Percentiles rank a stretch among this genome's conserved stretches.
Evolutionary conservation across 2,113 vertebrate genomes (phyloP).

Genomic region (Phoenicopterus ruber): DNA sequence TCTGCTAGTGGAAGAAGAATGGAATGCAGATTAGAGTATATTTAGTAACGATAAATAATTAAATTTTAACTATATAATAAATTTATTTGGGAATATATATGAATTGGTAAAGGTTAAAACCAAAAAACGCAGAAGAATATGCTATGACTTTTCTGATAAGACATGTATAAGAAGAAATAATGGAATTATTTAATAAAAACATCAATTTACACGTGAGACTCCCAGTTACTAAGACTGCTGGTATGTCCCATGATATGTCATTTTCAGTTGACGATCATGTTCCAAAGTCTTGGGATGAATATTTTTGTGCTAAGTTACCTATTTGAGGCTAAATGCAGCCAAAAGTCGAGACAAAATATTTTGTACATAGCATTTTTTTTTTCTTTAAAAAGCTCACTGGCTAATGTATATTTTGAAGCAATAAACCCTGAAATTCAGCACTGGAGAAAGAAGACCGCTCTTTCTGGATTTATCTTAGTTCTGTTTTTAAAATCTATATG

Average conservation of each 20-base stretch:
- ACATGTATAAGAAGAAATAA: background rate
- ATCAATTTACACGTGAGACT: background rate
- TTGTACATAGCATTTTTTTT: background rate
- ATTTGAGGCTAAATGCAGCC: background rate
- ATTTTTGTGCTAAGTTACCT: background rate
- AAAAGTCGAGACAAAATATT: background rate
- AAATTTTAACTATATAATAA: background rate
- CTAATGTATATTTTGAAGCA: background rate
- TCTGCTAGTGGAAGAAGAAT: background rate
- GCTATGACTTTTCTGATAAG: background rate
- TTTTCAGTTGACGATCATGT: background rate
- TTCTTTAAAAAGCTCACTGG: background rate
- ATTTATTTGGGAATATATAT: background rate
- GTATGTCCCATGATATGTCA: background rate
- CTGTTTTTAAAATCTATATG: background rate
- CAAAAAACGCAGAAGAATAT: background rate
- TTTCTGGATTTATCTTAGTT: background rate
- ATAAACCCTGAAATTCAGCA: background rate
- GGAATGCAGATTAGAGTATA: background rate
- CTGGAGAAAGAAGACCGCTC: background rate
- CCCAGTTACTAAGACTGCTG: background rate
- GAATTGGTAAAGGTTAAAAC: background rate
- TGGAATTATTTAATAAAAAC: background rate
- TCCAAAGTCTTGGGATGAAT: background rate
- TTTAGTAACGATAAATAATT: background rate